These are phyloP conservation scores for Carcina quercana DNA, from an alignment of 2,888 invertebrate species.

Conservation along the genomic window DNA sequence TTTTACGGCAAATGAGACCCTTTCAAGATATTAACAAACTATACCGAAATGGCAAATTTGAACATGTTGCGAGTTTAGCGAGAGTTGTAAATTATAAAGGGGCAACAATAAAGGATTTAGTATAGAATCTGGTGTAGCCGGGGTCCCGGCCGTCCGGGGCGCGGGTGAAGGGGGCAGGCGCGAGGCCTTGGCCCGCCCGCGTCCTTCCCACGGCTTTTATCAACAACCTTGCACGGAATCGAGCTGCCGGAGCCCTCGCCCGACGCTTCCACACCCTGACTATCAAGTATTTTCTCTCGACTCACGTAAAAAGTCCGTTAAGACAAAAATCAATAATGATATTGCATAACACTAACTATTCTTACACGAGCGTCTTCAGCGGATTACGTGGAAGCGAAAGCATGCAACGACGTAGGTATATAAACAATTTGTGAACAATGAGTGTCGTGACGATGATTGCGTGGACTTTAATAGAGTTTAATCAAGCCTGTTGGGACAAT, in stretches of 20 bases:
- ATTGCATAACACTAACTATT: not conserved
- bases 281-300: too few species aligned
- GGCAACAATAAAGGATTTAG: slow-evolving; percentile 12
- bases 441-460: slow-evolving; percentile 6
- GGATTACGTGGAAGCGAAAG: slow-evolving; percentile 4
- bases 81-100: slow-evolving; percentile 11
- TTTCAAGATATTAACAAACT: slow-evolving; percentile 1
- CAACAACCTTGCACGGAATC: slow-evolving; percentile 48
- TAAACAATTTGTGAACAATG: slow-evolving; percentile 1
- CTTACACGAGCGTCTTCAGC: not conserved
- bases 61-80: slow-evolving; percentile 11
- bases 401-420: not conserved
- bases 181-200: slow-evolving; percentile 45
- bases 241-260: slow-evolving; percentile 15
- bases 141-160: slow-evolving; percentile 21
- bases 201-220: slow-evolving; percentile 50
- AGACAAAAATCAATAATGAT: not conserved
- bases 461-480: slow-evolving; percentile 37
- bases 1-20: slow-evolving; percentile 3
- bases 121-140: slow-evolving; percentile 11
- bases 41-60: not conserved
- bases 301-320: not conserved
- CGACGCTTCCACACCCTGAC: too few species aligned
- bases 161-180: slow-evolving; percentile 38
- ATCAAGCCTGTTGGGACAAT: slow-evolving; percentile 53